phyloP scores from a whole-genome alignment of 2,888 invertebrate species.

The Dryobotodes eremita region DNA sequence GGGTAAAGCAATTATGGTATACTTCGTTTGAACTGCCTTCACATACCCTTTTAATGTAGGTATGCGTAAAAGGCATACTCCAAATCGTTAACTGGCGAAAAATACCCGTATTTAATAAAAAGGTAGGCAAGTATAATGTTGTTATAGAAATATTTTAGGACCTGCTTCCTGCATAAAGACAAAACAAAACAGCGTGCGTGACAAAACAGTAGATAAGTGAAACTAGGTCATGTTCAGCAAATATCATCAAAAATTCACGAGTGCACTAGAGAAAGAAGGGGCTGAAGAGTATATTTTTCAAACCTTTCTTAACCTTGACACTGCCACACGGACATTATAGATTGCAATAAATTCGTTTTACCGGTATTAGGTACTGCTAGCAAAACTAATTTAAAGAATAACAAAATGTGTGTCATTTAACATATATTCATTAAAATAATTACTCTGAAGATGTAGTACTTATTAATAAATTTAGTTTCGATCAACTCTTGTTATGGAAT shows the following conservation, averaged over 20 bases:
- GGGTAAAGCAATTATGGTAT: background rate
- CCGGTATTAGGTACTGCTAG: background rate
- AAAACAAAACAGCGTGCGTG: too few species aligned
- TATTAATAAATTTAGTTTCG: background rate
- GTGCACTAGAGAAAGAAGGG: background rate
- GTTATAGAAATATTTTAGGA: background rate
- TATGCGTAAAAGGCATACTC: background rate
- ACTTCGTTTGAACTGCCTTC: background rate
- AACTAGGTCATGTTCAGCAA: slow-evolving; percentile 17
- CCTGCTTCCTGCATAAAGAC: background rate
- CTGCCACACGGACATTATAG: background rate
- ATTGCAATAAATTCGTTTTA: background rate
- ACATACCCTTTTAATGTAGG: background rate
- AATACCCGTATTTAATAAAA: background rate
- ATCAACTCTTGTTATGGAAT: too few species aligned
- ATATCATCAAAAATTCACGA: slow-evolving; percentile 1
- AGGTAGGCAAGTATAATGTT: background rate
- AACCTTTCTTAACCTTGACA: background rate
- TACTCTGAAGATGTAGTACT: background rate
- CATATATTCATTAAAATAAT: background rate
- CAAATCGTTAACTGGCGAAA: background rate
- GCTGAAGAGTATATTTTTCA: background rate
- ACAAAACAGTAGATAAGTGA: background rate
- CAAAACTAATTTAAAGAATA: background rate
- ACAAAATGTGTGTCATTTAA: background rate